Percentiles rank a stretch among this genome's conserved stretches.
Conservation (phyloP, 1,140 invertebrate genomes). For the Heterodera carotae region DNA sequence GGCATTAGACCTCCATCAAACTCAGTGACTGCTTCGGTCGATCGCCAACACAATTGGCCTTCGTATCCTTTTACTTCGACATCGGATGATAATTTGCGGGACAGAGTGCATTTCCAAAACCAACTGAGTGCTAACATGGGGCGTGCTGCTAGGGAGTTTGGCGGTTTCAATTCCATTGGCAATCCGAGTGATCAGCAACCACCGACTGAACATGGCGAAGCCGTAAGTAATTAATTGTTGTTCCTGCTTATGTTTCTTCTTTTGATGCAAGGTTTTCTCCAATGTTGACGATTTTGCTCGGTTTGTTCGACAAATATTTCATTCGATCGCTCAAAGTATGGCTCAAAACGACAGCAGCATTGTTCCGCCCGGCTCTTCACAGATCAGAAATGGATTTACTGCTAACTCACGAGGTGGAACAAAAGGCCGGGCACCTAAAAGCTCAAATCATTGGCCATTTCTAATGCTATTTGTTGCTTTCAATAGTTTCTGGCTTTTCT, state of each 20-base stretch:
- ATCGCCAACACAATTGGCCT: not conserved
- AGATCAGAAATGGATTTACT: not conserved
- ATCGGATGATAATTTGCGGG: not conserved
- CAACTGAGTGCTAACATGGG: not conserved
- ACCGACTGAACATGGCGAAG: slow-evolving; percentile 13
- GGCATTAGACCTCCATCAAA: slow-evolving; percentile 17
- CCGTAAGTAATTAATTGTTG: not conserved
- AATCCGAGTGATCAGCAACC: not conserved
- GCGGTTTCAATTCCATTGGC: not conserved
- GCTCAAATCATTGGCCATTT: not conserved
- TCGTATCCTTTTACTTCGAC: not conserved
- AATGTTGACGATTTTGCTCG: slow-evolving; percentile 17
- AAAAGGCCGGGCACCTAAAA: not conserved
- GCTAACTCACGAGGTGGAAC: slow-evolving; percentile 3
- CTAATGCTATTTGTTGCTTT: too few relatives aligned
- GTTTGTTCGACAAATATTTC: slow-evolving; percentile 26
- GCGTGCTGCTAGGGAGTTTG: not conserved
- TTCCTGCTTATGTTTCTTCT: not conserved
- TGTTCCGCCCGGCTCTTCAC: not conserved
- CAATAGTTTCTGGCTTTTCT: not conserved
- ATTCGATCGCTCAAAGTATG: slow-evolving; percentile 21
- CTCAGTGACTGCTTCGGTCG: not conserved
- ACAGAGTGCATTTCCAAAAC: slow-evolving; percentile 5
- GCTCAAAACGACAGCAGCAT: slow-evolving; percentile 20
- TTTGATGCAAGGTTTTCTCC: slow-evolving; percentile 23